Conservation (phyloP, 2,113 vertebrate genomes). For the Syrrhaptes paradoxus region DNA sequence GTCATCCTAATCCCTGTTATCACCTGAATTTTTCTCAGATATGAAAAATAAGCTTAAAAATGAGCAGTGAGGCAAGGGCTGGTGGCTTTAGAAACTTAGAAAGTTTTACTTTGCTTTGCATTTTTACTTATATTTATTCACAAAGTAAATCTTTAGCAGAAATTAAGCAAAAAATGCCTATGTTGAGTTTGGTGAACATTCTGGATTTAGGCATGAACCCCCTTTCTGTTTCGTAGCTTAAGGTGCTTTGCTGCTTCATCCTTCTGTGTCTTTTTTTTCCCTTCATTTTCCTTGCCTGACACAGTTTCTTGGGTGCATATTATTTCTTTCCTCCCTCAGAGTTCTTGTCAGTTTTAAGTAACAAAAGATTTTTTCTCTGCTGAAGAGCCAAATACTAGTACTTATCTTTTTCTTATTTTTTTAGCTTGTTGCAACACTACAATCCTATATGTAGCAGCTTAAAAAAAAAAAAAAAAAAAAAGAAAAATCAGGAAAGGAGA, state of each 20-base stretch:
- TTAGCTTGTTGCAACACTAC: not conserved
- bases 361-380: not conserved
- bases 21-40: not conserved
- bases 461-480: not conserved
- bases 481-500: not conserved
- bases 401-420: not conserved
- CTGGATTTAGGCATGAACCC: not conserved
- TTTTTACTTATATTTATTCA: not conserved
- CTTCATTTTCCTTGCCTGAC: not conserved
- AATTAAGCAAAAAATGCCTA: not conserved
- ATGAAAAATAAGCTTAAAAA: not conserved
- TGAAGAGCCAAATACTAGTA: not conserved
- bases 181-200: not conserved
- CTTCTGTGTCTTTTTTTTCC: not conserved
- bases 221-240: not conserved
- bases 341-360: constrained; percentile 1
- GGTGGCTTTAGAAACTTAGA: not conserved
- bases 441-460: not conserved
- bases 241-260: not conserved
- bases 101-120: not conserved
- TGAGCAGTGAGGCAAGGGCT: not conserved
- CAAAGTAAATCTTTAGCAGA: not conserved
- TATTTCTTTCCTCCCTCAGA: not conserved
- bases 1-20: not conserved
- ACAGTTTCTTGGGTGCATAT: not conserved